Evolutionary conservation across 1,140 invertebrate genomes (phyloP), one percentile per base, ranked within the genome.

Genomic region (Nomia melanderi): DNA sequence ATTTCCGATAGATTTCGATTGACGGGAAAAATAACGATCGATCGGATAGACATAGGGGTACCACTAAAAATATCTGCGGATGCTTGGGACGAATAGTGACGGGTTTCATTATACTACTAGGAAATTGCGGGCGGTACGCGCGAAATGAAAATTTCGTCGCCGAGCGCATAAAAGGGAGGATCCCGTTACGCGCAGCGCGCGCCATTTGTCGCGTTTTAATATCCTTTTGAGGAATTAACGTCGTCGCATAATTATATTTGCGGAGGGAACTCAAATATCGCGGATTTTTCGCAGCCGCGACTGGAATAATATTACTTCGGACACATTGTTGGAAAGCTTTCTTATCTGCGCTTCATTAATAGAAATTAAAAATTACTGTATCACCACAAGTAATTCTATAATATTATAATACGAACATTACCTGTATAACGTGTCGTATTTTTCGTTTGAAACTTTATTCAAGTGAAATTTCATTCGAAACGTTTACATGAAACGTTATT

Each of bases 151-250:
- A 73, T 73, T 73, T 12, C 41, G 27, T 60, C 69, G 11, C 47
- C 63, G 20, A 36, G 17, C 41, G 57, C 1, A 33, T 20, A 71
- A 57, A 29, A 29, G 17, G 11, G 9, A 25, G 36, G 39, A 31
- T 44, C 44, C 14, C n/a, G 29, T 17, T 44, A 29, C 25, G 53
- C 53, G 53, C 23, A 27, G 11, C 3, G 14, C 44, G 41, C 47
- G 56, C 39, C 41, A 50, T 53, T 47, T n/a, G 31, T 44, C 31
- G 33, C 29, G 39, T 39, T 72, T 63, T 72, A 72, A 72, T 63
- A 53, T 63, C 25, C 36, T 56, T 71, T 62, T 71, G 56, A 33
- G 23, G 29, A 41, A 60, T 56, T 27, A 72, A 39, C 53, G 53
- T 23, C 14, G 9, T 20, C 23, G 0, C 9, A 11, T 20, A 12